A percentile compares a stretch with the other conserved stretches of the same genome.
These are phyloP conservation scores for Heterodera schachtii DNA, from an alignment of 1,140 invertebrate species.

Conservation along the genomic window DNA sequence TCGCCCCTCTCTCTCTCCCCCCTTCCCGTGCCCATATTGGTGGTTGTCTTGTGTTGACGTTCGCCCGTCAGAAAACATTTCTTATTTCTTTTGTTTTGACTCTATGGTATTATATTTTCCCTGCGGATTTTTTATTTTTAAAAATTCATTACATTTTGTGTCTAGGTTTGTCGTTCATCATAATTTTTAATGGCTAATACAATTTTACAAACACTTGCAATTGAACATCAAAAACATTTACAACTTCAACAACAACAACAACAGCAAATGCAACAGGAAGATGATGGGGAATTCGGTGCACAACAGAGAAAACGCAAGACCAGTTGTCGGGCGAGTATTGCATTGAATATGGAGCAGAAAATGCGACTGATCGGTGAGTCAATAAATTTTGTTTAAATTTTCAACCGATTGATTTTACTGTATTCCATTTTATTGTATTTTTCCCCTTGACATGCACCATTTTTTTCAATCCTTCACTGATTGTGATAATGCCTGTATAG, in stretches of 20 bases:
- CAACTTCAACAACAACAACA: conserved; percentile 17
- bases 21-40: not conserved
- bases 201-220: not conserved
- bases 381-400: not conserved
- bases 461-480: not conserved
- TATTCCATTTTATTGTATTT: too few species aligned
- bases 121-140: too few species aligned
- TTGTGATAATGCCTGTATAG: too few species aligned
- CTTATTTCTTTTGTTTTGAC: too few species aligned
- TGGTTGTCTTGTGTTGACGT: not conserved
- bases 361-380: conserved; percentile 20
- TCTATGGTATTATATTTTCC: too few species aligned
- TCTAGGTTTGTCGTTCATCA: too few species aligned
- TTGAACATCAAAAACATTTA: conserved; percentile 22
- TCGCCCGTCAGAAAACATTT: not conserved
- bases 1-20: not conserved
- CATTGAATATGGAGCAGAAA: conserved; percentile 21
- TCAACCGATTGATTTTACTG: too few species aligned
- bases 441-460: too few species aligned
- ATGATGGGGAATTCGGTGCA: not conserved
- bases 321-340: conserved; percentile 10
- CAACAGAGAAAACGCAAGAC: conserved; percentile 7
- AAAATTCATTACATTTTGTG: too few species aligned
- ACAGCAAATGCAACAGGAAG: not conserved
- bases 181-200: not conserved